A percentile compares a stretch with the other conserved stretches of the same genome.
phyloP scores from a whole-genome alignment of 2,113 vertebrate genomes.

The Silurus asotus region DNA sequence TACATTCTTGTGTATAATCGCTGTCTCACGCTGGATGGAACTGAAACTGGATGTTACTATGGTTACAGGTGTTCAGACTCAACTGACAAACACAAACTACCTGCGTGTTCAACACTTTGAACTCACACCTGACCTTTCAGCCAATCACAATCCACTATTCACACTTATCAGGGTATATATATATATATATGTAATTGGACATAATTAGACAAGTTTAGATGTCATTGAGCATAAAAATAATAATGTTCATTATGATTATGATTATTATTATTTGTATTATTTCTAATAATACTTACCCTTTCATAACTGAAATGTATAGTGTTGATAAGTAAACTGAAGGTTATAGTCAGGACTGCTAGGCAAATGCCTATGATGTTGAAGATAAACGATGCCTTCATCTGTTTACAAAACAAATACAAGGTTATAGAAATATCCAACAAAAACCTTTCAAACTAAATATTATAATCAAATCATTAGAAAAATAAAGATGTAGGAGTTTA shows the following conservation, averaged over 20 bases:
- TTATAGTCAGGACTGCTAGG: constrained; percentile 53
- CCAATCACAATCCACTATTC: too few species aligned
- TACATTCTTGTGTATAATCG: too few species aligned
- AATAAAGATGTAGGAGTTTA: neutral
- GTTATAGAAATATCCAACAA: neutral
- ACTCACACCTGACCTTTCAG: too few species aligned
- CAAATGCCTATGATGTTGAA: constrained; percentile 71
- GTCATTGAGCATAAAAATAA: neutral
- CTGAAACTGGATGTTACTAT: too few species aligned
- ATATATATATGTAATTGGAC: neutral
- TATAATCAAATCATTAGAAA: neutral
- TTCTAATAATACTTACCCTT: too few species aligned
- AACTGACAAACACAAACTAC: too few species aligned
- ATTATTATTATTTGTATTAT: too few species aligned
- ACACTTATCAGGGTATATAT: too few species aligned
- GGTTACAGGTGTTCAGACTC: too few species aligned
- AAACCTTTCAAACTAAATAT: neutral
- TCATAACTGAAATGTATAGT: neutral
- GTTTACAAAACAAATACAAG: neutral
- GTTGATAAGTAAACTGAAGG: neutral
- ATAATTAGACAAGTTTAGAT: neutral
- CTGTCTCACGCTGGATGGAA: too few species aligned
- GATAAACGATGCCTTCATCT: constrained; percentile 67
- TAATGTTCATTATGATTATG: neutral
- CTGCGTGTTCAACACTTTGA: too few species aligned